phyloP scores from a whole-genome alignment of 2,797 vertebrate species.

The Atherinosoma microstoma region DNA sequence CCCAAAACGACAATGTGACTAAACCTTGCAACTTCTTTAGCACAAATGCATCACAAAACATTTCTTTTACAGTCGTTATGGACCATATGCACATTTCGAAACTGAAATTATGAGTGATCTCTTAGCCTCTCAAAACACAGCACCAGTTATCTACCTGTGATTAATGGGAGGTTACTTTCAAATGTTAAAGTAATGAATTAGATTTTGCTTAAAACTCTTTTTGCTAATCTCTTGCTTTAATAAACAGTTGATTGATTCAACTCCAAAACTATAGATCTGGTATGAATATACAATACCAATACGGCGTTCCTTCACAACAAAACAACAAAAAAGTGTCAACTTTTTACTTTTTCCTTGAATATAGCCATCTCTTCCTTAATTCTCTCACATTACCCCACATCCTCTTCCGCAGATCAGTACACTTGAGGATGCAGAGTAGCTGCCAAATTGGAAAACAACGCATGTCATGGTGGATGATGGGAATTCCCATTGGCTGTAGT shows the following conservation, averaged over 20 bases:
- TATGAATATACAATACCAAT: not conserved
- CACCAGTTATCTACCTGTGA: not conserved
- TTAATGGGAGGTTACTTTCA: not conserved
- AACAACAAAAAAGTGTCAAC: too few relatives aligned
- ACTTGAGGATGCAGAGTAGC: constrained; percentile 12
- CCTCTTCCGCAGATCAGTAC: too few relatives aligned
- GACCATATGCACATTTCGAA: constrained; percentile 8
- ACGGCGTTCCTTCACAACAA: too few relatives aligned
- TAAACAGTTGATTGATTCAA: not conserved
- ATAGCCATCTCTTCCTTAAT: not conserved
- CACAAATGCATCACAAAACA: not conserved
- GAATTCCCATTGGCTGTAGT: constrained; percentile 15
- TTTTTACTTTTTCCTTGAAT: constrained; percentile 4
- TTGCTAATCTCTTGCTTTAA: not conserved
- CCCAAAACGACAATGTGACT: not conserved
- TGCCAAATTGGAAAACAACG: constrained; percentile 41
- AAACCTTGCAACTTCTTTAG: not conserved
- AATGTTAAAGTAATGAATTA: constrained; percentile 15
- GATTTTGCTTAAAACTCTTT: constrained; percentile 12
- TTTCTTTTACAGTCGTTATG: constrained; percentile 5
- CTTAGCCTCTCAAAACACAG: not conserved
- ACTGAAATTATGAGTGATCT: not conserved
- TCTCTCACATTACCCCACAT: not conserved
- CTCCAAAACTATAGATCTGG: not conserved
- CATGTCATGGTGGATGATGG: constrained; percentile 32